These are phyloP conservation scores for Crocidura indochinensis DNA, from an alignment of 2,797 vertebrate genomes.

Conservation along the genomic window DNA sequence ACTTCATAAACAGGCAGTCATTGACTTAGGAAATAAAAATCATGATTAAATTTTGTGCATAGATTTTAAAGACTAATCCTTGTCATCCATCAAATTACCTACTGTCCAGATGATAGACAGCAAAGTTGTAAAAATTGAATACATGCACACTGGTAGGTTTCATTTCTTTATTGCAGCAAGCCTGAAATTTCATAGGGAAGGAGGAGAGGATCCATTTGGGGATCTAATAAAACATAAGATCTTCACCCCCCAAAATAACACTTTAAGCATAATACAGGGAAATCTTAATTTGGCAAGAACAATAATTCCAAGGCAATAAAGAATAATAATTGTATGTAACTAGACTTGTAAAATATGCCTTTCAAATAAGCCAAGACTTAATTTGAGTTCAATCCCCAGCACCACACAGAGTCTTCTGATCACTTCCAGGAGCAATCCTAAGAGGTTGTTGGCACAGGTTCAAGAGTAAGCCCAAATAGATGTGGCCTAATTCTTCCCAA, in stretches of 20 bases:
- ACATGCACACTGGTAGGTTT: constrained; percentile 28
- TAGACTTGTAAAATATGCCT: background rate
- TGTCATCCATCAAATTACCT: constrained; percentile 55
- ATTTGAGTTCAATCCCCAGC: too few relatives aligned
- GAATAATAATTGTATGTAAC: background rate
- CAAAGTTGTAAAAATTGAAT: constrained; percentile 41
- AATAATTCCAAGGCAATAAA: constrained; percentile 4
- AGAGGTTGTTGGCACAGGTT: too few relatives aligned
- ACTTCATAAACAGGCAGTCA: constrained; percentile 20
- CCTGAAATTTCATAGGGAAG: constrained; percentile 30
- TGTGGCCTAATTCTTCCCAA: too few relatives aligned
- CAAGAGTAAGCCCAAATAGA: too few relatives aligned
- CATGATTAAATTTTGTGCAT: constrained; percentile 30
- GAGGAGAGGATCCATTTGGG: background rate
- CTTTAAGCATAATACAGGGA: constrained; percentile 49
- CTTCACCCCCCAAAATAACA: constrained; percentile 8
- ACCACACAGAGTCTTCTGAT: too few relatives aligned
- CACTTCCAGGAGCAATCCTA: too few relatives aligned
- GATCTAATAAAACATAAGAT: constrained; percentile 45
- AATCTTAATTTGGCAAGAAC: background rate
- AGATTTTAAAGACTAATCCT: constrained; percentile 60
- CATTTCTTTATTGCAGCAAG: constrained; percentile 22
- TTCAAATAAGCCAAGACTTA: constrained; percentile 36
- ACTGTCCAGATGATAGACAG: constrained; percentile 10
- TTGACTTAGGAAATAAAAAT: constrained; percentile 72